Evolutionary conservation across 2,797 vertebrate species (phyloP).

Genomic region (Knipowitschia caucasica): DNA sequence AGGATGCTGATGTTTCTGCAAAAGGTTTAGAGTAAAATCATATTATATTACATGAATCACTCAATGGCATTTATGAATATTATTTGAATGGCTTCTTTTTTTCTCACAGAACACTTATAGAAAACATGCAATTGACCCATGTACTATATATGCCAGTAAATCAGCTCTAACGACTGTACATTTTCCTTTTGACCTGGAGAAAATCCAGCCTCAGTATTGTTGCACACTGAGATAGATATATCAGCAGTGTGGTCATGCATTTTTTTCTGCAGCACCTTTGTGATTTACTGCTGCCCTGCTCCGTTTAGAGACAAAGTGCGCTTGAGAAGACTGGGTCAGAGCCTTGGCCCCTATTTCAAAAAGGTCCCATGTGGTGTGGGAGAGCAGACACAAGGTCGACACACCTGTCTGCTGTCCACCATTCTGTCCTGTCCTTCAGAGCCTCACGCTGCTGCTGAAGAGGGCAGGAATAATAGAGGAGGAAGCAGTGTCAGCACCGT

Average conservation of each 20-base stretch:
- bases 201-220: background rate
- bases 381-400: slow-evolving; percentile 65
- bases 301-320: slow-evolving; percentile 53
- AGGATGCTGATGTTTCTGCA: too few relatives aligned
- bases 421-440: slow-evolving; percentile 58
- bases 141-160: too few relatives aligned
- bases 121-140: too few relatives aligned
- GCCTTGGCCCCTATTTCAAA: slow-evolving; percentile 65
- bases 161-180: too few relatives aligned
- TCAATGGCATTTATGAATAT: too few relatives aligned
- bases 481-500: background rate
- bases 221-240: slow-evolving; percentile 2
- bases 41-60: too few relatives aligned
- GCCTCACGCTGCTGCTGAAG: slow-evolving; percentile 30
- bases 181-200: background rate
- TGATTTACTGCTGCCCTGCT: slow-evolving; percentile 50
- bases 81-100: background rate
- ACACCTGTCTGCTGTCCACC: slow-evolving; percentile 63
- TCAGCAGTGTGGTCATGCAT: slow-evolving; percentile 12
- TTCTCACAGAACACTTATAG: background rate
- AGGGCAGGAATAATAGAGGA: background rate
- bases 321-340: slow-evolving; percentile 61
- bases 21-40: too few relatives aligned
- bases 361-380: slow-evolving; percentile 54
- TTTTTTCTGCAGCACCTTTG: slow-evolving; percentile 8